Conservation (phyloP, 2,797 vertebrate species). For the Sebastes hubbsi region DNA sequence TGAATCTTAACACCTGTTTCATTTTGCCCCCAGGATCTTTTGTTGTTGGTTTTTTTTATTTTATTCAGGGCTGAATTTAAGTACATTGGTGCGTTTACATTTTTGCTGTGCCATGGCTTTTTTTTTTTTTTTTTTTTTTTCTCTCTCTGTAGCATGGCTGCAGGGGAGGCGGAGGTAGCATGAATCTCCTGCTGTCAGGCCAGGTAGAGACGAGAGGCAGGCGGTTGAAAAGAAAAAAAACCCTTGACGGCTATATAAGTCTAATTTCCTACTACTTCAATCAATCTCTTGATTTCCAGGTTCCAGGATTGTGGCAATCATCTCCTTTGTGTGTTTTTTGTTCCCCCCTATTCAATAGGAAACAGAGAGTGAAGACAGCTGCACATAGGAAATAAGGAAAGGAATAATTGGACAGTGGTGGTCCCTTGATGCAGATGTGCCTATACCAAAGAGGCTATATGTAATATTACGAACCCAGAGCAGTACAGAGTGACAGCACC, state of each 20-base stretch:
- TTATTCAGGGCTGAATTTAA: conserved; percentile 42
- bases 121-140: neutral
- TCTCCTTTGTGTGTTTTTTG: conserved; percentile 14
- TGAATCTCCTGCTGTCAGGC: conserved; percentile 60
- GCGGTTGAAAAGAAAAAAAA: conserved; percentile 34
- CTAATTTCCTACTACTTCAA: conserved; percentile 64
- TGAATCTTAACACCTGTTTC: conserved; percentile 38
- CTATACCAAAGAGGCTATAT: conserved; percentile 92
- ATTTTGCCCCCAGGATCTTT: conserved; percentile 26
- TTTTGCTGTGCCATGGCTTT: conserved; percentile 54
- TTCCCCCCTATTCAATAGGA: conserved; percentile 49
- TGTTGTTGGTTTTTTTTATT: neutral
- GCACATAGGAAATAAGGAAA: conserved; percentile 66
- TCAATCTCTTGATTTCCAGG: conserved; percentile 71
- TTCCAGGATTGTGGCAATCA: conserved; percentile 72
- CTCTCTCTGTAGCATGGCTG: conserved; percentile 47
- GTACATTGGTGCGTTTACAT: conserved; percentile 48
- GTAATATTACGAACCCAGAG: conserved; percentile 62
- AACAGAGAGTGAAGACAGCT: conserved; percentile 56
- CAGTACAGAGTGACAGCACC: conserved; percentile 51
- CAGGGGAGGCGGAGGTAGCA: conserved; percentile 55
- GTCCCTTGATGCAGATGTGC: conserved; percentile 79
- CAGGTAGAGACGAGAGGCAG: conserved; percentile 29
- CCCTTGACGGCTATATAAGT: conserved; percentile 41
- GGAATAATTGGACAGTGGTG: conserved; percentile 54